Evolutionary conservation across 2,113 vertebrate species (phyloP).

Genomic region (Campylomormyrus numenius): DNA sequence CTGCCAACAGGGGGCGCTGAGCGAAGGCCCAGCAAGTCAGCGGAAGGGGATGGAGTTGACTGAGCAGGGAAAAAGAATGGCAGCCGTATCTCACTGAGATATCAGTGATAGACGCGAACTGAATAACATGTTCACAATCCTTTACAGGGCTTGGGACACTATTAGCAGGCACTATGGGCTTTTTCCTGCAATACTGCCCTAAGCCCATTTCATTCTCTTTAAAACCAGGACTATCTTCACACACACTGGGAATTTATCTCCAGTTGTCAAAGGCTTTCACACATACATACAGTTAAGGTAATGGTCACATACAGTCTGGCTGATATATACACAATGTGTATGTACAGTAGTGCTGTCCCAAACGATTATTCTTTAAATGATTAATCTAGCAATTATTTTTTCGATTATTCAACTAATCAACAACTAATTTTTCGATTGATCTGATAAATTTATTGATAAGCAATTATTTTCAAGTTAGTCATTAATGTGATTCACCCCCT

Average conservation of each 20-base stretch:
- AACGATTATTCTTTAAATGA: too few relatives aligned
- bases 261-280: neutral
- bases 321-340: neutral
- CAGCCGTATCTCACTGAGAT: neutral
- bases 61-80: constrained; percentile 34
- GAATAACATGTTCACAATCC: neutral
- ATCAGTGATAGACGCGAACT: neutral
- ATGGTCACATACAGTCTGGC: neutral
- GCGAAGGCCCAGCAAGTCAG: constrained; percentile 80
- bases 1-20: constrained; percentile 57
- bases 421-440: too few relatives aligned
- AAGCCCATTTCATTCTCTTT: neutral
- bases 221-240: neutral
- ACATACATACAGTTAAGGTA: neutral
- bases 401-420: too few relatives aligned
- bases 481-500: too few relatives aligned
- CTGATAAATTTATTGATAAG: too few relatives aligned
- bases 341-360: too few relatives aligned
- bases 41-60: constrained; percentile 86
- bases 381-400: too few relatives aligned
- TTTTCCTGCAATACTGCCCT: neutral
- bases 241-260: neutral
- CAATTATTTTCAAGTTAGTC: too few relatives aligned
- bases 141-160: neutral
- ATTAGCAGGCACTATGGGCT: neutral